A percentile compares a stretch with the other conserved stretches of the same genome.
phyloP scores from a whole-genome alignment of 1,140 invertebrate genomes.

The Caenorhabditis brenneri region DNA sequence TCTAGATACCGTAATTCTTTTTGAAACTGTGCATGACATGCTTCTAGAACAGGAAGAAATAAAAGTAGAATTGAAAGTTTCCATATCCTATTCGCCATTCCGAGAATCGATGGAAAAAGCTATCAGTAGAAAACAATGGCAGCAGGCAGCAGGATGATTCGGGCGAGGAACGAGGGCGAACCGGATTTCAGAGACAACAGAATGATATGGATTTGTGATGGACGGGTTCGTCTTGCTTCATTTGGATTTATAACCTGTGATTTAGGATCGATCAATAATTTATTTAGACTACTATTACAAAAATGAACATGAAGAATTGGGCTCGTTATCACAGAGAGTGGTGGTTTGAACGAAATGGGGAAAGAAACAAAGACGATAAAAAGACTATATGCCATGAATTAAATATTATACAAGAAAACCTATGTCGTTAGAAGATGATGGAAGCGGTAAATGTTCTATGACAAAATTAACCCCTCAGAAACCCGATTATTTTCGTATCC shows the following conservation, averaged over 20 bases:
- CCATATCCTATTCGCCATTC: not conserved
- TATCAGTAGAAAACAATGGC: slow-evolving; percentile 14
- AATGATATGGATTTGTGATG: not conserved
- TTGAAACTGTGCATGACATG: slow-evolving; percentile 55
- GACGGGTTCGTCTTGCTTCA: not conserved
- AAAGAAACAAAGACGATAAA: not conserved
- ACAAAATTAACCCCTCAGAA: not conserved
- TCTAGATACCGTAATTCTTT: slow-evolving; percentile 56
- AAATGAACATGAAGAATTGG: not conserved
- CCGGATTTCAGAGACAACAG: not conserved
- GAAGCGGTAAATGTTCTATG: not conserved
- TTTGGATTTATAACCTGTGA: not conserved
- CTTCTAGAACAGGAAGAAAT: slow-evolving; percentile 17
- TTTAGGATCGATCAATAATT: slow-evolving; percentile 34
- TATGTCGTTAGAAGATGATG: not conserved
- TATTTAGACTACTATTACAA: not conserved
- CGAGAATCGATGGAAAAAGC: not conserved
- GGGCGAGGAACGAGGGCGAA: slow-evolving; percentile 19
- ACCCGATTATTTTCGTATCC: not conserved
- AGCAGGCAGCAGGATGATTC: not conserved
- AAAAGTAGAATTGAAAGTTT: not conserved
- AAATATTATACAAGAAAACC: slow-evolving; percentile 19
- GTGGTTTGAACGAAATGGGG: slow-evolving; percentile 10
- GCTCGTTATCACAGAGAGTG: not conserved
- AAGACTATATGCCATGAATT: slow-evolving; percentile 2